These are phyloP conservation scores for Ennomos erosarius DNA, from an alignment of 2,888 invertebrate genomes.

Conservation along the genomic window DNA sequence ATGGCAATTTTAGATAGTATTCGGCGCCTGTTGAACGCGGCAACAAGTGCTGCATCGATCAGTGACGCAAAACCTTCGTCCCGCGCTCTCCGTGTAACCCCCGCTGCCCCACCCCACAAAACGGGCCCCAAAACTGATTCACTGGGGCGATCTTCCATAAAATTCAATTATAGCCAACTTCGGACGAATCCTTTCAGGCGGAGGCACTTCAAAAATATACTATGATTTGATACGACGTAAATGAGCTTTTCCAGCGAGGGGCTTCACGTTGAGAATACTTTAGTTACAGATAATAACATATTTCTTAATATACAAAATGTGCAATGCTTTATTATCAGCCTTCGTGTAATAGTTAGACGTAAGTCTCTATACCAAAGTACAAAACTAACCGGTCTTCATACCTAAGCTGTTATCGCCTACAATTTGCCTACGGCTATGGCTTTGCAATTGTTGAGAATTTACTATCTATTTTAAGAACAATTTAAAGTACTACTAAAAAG, in stretches of 20 bases:
- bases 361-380: no score
- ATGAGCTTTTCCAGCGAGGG: constrained; percentile 16
- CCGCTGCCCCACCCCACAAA: constrained; percentile 43
- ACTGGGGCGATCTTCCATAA: constrained; percentile 54
- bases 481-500: no score
- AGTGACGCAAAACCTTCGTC: constrained; percentile 66
- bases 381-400: no score
- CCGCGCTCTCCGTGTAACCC: constrained; percentile 39
- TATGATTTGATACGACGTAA: constrained; percentile 22
- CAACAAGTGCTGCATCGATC: constrained; percentile 84
- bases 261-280: constrained; percentile 7
- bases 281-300: not conserved
- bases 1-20: constrained; percentile 50
- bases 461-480: no score
- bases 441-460: no score
- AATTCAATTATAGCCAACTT: constrained; percentile 44
- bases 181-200: constrained; percentile 35
- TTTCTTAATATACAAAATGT: not conserved
- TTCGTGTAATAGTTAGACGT: no score
- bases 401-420: no score
- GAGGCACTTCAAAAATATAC: constrained; percentile 29
- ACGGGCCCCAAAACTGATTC: constrained; percentile 56
- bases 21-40: constrained; percentile 76
- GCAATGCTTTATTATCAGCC: no score
- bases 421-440: no score